phyloP scores from a whole-genome alignment of 2,797 vertebrate species.

The Novumbra hubbsi region DNA sequence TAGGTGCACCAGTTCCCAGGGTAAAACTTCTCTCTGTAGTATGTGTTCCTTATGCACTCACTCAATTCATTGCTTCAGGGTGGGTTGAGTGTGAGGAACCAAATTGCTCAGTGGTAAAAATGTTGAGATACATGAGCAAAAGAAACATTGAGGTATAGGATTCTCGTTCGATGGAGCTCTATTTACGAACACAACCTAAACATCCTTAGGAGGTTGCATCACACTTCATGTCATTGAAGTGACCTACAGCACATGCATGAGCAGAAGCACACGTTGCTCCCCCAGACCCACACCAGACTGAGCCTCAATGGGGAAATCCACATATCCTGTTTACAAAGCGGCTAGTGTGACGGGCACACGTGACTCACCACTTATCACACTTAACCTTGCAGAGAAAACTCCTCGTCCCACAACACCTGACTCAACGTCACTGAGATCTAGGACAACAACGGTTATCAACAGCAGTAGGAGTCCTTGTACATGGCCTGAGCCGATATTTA shows the following conservation, averaged over 20 bases:
- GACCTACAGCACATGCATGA: background rate
- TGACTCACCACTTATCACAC: constrained; percentile 56
- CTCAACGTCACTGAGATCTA: constrained; percentile 27
- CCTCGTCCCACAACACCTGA: constrained; percentile 27
- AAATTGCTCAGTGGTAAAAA: background rate
- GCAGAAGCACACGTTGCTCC: constrained; percentile 18
- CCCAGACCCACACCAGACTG: constrained; percentile 47
- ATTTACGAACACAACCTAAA: background rate
- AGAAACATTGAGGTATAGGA: background rate
- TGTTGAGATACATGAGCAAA: background rate
- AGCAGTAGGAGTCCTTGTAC: constrained; percentile 28
- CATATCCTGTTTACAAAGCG: constrained; percentile 76
- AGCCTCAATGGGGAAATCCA: constrained; percentile 57
- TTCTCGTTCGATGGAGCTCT: background rate
- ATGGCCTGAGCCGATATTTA: background rate
- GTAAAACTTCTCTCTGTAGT: constrained; percentile 13
- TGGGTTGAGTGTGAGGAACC: background rate
- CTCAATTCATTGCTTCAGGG: constrained; percentile 24
- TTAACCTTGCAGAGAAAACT: constrained; percentile 33
- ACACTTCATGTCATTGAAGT: too few species aligned
- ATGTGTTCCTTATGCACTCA: constrained; percentile 13
- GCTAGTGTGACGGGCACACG: constrained; percentile 38
- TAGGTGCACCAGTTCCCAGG: background rate
- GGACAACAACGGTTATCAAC: constrained; percentile 25
- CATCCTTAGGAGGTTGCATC: background rate